Conservation (phyloP, 2,113 vertebrate species). For the Stigmatopora argus region DNA sequence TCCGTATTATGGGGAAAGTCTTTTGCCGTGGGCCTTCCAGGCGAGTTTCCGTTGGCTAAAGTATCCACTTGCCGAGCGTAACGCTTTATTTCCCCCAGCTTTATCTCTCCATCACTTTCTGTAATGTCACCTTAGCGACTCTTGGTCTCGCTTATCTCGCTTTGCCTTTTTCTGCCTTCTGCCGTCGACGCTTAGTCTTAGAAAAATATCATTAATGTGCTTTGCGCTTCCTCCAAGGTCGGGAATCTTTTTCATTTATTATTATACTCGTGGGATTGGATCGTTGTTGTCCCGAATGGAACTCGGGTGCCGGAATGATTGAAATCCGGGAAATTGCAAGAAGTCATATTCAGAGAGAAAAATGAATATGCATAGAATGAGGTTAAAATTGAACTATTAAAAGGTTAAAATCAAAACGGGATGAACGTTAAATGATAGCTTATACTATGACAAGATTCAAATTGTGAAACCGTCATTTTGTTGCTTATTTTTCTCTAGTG, state of each 20-base stretch:
- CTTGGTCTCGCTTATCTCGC: constrained; percentile 60
- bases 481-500: too few relatives aligned
- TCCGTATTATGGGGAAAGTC: constrained; percentile 44
- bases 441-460: too few relatives aligned
- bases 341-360: too few relatives aligned
- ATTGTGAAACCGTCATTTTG: too few relatives aligned
- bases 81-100: constrained; percentile 54
- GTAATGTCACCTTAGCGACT: constrained; percentile 58
- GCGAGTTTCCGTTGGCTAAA: constrained; percentile 30
- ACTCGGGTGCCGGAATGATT: background rate
- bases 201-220: constrained; percentile 14
- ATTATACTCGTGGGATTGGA: background rate
- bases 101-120: constrained; percentile 62
- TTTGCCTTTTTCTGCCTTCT: background rate
- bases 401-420: too few relatives aligned
- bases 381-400: too few relatives aligned
- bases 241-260: constrained; percentile 13
- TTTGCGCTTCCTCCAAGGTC: constrained; percentile 22
- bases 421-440: too few relatives aligned
- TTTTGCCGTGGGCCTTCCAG: constrained; percentile 35
- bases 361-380: too few relatives aligned
- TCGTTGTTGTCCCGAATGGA: background rate
- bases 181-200: background rate
- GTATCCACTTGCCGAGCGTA: constrained; percentile 32
- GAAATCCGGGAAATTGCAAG: background rate